These are phyloP conservation scores for Andrena praecox DNA, from an alignment of 2,888 invertebrate genomes.

Conservation along the genomic window DNA sequence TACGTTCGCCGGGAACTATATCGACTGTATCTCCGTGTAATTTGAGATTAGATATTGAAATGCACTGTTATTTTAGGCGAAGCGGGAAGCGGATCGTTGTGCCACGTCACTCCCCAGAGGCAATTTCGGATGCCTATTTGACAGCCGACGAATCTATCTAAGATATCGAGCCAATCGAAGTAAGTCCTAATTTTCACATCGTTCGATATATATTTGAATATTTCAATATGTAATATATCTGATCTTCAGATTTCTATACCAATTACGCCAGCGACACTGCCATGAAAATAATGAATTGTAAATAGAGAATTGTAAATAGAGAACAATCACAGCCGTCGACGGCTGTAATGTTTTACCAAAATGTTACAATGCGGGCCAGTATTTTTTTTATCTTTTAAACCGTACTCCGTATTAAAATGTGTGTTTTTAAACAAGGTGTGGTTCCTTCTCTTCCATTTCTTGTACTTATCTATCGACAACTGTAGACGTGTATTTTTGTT, in stretches of 20 bases:
- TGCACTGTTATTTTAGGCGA: slow-evolving; percentile 53
- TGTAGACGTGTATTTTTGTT: slow-evolving; percentile 48
- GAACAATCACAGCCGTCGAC: too few relatives aligned
- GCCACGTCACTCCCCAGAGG: slow-evolving; percentile 45
- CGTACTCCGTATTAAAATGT: slow-evolving; percentile 31
- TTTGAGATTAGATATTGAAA: neutral
- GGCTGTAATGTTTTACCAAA: neutral
- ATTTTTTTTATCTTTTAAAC: slow-evolving; percentile 45
- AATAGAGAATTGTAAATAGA: slow-evolving; percentile 4
- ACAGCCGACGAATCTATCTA: slow-evolving; percentile 63
- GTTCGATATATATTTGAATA: neutral
- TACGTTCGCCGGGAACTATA: slow-evolving; percentile 45
- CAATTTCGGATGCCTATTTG: slow-evolving; percentile 70
- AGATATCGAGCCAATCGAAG: slow-evolving; percentile 75
- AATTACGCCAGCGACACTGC: slow-evolving; percentile 28
- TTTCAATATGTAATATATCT: too few relatives aligned
- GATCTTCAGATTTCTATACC: slow-evolving; percentile 40
- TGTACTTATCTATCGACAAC: too few relatives aligned
- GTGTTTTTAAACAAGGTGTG: slow-evolving; percentile 5
- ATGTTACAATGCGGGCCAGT: neutral
- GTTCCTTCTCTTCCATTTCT: neutral
- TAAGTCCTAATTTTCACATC: slow-evolving; percentile 23
- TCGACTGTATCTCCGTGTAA: neutral
- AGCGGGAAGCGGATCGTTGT: slow-evolving; percentile 54
- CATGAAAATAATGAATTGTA: slow-evolving; percentile 59